Conservation (phyloP, 2,888 invertebrate species). For the Graphium colonna region DNA sequence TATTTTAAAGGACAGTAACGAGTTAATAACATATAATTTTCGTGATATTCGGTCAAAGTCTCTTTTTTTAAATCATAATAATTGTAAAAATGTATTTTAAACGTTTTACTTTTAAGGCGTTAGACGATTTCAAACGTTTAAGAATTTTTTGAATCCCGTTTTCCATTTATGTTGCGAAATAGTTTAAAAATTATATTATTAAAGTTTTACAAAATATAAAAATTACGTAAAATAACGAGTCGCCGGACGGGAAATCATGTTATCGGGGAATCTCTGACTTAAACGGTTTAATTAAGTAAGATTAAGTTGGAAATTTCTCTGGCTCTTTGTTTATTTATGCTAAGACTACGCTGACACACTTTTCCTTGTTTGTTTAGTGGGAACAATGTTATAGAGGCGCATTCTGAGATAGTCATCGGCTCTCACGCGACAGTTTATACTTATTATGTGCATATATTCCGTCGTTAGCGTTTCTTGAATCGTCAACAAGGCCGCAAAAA, state of each 20-base stretch:
- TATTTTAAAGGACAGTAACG: no score
- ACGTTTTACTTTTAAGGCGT: no score
- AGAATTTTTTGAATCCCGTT: no score
- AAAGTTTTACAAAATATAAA: no score
- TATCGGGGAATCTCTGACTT: not conserved
- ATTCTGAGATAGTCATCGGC: conserved; percentile 19
- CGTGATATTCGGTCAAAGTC: no score
- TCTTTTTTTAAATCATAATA: no score
- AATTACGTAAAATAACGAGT: no score
- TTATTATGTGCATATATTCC: conserved; percentile 18
- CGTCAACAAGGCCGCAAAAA: conserved; percentile 10
- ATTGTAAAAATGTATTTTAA: no score
- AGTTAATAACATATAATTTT: no score
- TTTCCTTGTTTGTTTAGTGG: conserved; percentile 23
- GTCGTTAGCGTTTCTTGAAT: conserved; percentile 14
- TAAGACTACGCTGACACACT: conserved; percentile 18
- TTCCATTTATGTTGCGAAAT: no score
- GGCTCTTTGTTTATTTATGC: conserved; percentile 12
- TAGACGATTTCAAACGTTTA: no score
- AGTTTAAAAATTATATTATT: no score
- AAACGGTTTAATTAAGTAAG: conserved; percentile 8
- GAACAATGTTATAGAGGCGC: conserved; percentile 17
- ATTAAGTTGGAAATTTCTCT: conserved; percentile 14
- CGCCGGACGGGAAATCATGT: not conserved
- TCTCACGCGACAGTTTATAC: conserved; percentile 21